Percentiles rank a stretch among this genome's conserved stretches.
Evolutionary conservation across 2,797 vertebrate genomes (phyloP).

Genomic region (Molothrus ater): DNA sequence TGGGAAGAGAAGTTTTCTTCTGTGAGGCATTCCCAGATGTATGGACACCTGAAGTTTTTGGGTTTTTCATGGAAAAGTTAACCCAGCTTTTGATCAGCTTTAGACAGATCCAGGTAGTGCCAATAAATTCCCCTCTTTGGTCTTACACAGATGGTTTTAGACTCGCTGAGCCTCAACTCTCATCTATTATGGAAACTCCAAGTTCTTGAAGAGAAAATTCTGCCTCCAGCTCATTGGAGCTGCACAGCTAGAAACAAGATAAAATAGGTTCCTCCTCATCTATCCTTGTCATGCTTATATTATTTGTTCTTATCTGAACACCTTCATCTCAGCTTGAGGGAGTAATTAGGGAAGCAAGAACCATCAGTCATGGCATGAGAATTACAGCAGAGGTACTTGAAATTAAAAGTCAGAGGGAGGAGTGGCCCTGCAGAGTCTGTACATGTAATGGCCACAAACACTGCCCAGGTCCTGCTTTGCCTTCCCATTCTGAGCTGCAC

Average conservation of each 20-base stretch:
- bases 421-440: not conserved
- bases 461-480: not conserved
- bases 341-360: conserved; percentile 24
- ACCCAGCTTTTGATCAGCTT: not conserved
- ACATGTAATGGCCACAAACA: not conserved
- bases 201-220: conserved; percentile 16
- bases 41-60: not conserved
- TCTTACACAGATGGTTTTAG: not conserved
- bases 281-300: not conserved
- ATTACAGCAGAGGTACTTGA: not conserved
- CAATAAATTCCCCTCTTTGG: not conserved
- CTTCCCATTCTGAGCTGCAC: not conserved
- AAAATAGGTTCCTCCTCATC: conserved; percentile 6
- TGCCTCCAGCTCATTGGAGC: conserved; percentile 7
- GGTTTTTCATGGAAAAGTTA: not conserved
- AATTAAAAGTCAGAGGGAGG: not conserved
- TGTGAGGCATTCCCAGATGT: not conserved
- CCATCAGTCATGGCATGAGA: not conserved
- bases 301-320: conserved; percentile 45
- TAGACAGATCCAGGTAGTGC: not conserved
- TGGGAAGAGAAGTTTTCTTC: not conserved
- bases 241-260: conserved; percentile 5
- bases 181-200: conserved; percentile 7
- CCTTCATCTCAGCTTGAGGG: conserved; percentile 17
- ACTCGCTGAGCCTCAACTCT: not conserved